Evolutionary conservation across 2,113 vertebrate species (phyloP).

Genomic region (Tragelaphus scriptus): DNA sequence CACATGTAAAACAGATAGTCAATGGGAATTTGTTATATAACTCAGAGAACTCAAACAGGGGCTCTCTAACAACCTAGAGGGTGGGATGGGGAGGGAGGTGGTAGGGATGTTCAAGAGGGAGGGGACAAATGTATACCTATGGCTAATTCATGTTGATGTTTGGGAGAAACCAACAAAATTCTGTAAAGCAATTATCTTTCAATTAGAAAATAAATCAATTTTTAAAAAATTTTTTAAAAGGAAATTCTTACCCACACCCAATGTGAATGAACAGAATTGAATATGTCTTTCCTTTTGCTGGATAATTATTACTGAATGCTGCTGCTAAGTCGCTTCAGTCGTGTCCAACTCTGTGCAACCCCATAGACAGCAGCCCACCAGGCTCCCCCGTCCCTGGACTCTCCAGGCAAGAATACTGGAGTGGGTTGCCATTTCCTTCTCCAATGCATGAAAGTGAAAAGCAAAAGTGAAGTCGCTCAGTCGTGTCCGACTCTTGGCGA

Average conservation of each 20-base stretch:
- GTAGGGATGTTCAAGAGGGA: neutral
- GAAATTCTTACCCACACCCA: neutral
- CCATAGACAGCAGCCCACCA: no score
- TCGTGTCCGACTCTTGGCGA: no score
- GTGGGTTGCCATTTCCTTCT: no score
- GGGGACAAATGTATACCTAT: neutral
- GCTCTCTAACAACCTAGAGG: neutral
- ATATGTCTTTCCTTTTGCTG: neutral
- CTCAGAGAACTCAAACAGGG: neutral
- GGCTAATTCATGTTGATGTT: neutral
- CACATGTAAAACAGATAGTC: neutral
- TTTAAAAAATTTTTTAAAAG: neutral
- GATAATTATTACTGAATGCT: neutral
- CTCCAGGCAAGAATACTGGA: no score
- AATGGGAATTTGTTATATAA: neutral
- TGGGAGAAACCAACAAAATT: neutral
- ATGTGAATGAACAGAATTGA: neutral
- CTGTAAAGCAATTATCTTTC: neutral
- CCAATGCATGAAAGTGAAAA: no score
- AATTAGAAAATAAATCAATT: neutral
- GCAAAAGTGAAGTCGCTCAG: no score
- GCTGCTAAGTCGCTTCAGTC: no score
- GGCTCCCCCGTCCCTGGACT: no score
- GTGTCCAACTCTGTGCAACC: no score
- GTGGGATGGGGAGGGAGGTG: neutral